Base-by-base conservation (phyloP, 1,140 invertebrate genomes). In the Sipha flava region DNA sequence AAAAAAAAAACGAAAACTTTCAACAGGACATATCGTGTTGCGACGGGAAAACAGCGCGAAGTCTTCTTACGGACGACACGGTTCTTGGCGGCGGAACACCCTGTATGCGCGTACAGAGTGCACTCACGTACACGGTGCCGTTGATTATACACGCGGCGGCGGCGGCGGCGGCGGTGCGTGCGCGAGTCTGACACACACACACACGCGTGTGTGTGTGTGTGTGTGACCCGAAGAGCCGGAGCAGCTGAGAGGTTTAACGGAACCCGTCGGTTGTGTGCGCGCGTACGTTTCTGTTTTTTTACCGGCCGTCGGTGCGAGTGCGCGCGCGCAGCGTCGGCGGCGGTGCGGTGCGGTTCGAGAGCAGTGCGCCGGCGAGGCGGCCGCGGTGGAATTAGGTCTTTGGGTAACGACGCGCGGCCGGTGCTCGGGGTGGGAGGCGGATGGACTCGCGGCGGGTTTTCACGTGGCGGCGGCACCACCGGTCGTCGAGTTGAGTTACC, bases 181-280 rank as follows among this genome's bases (percentile, higher is more conserved):
- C 23, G 62, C 23, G 62, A 4, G 31, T 34, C 16, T 31, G 5
- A 21, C 12, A 14, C 5, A 14, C 18, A 10, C 31, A 34, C n/a
- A 34, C 43, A 34, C 6, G 21, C 7, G 43, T 3, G 68, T 1
- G 21, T 4, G 47, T 23, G 14, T 16, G 31, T 26, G 70, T 34
- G 70, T 54, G 73, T 77, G 73, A 77, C 73, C 73, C 23, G 52
- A 75, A 75, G 54, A 7, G 70, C 29, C 70, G 70, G n/a, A 37
- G 52, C 52, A 77, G 73, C 73, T 77, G 73, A 77, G 73, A 77
- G 73, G 43, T 43, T 59, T 77, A 77, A 77, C 73, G 73, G 73
- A 77, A 77, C 73, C 52, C 47, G 52, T 40, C 31, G 72, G 72
- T 34, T 14, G 72, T 75, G 72, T 75, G 26, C 18, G 68, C n/a